Conservation (phyloP, 2,797 vertebrate genomes). For the Bucorvus abyssinicus region DNA sequence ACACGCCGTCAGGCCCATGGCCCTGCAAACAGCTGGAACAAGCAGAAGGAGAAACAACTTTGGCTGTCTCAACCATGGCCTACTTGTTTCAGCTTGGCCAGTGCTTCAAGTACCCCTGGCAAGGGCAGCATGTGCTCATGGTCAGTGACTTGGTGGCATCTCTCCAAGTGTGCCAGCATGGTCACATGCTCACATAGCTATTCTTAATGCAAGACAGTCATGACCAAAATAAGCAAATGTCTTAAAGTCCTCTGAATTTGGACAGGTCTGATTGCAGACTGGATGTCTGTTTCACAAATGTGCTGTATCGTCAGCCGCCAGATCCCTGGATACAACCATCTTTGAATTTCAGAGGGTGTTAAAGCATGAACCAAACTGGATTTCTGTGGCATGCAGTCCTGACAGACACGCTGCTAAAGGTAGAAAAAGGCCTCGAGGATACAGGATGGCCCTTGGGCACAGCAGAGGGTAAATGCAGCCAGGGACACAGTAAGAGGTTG, state of each 20-base stretch:
- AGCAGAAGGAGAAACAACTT: not conserved
- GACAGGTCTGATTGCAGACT: not conserved
- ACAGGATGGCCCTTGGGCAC: no score
- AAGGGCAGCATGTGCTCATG: accelerated
- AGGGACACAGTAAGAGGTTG: not conserved
- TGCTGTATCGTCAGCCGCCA: not conserved
- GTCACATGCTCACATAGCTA: not conserved
- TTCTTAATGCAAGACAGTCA: not conserved
- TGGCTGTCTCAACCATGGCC: not conserved
- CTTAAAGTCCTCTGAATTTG: not conserved
- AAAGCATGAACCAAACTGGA: not conserved
- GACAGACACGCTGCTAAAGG: not conserved
- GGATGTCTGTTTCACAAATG: not conserved
- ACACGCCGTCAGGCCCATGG: not conserved
- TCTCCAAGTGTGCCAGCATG: not conserved
- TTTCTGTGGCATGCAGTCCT: not conserved
- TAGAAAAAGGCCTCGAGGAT: not conserved
- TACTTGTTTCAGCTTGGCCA: not conserved
- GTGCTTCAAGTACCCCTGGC: not conserved
- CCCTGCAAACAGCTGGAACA: not conserved
- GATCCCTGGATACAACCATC: not conserved
- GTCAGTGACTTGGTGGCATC: not conserved
- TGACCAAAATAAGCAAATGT: not conserved
- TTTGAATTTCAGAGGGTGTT: not conserved
- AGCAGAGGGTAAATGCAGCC: not conserved